Evolutionary conservation across 2,888 invertebrate species (phyloP), one percentile per base, ranked within the genome.

Genomic region (Erpobdella octoculata): DNA sequence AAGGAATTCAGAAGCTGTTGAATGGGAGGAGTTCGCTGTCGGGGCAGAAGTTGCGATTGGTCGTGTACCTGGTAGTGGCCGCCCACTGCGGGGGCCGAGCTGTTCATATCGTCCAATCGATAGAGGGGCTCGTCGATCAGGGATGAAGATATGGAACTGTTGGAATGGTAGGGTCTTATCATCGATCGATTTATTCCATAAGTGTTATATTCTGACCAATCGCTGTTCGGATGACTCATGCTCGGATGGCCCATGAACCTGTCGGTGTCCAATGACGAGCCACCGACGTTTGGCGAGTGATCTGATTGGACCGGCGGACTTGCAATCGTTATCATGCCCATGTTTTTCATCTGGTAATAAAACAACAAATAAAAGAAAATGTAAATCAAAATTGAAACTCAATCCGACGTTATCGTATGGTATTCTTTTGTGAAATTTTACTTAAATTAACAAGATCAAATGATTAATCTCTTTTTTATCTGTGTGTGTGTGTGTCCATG

Each of bases 1-100:
- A 69, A 69, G 1, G 69, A 69, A 37, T 69, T 69, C 36, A 69
- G 58, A 4, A 69, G 58, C 25, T 69, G 69, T 69, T 69, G 69
- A 21, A 69, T 69, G 58, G 69, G 69, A n/a, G 69, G 69, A 33
- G 69, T 69, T 28, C 53, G 18, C 36, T 53, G 48, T 5, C 69
- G 69, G 6, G 69, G 33, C 28, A 41, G 38, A 46, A 38, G 21
- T 12, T 37, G 46, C 37, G 21, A 41, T 33, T 37, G 18, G 25
- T 67, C 67, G 21, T 21, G 46, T 9, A 67, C 28, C n/a, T 33
- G 38, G 67, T 28, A 67, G 15, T 67, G 67, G 21, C 41, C 67
- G 46, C 21, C 37, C 28, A 67, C 18, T 46, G 25, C 53, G 8
- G 53, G 21, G 21, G 5, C n/a, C n/a, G n/a, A 25, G 53, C 53